Base-by-base conservation (phyloP, 2,888 invertebrate species). In the Parnassius orleans region DNA sequence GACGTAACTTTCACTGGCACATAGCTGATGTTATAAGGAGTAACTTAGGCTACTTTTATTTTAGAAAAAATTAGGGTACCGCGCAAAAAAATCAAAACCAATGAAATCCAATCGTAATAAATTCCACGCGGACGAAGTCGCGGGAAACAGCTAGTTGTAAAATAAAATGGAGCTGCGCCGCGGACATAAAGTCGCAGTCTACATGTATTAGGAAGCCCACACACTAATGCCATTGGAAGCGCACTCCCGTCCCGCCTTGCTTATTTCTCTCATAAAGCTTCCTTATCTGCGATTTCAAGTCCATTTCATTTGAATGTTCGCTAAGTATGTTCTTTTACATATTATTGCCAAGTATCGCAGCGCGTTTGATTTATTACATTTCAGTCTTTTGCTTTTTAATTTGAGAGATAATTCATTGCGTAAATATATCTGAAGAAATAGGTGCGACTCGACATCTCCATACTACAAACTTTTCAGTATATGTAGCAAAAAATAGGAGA, bases 281-380 rank as follows among this genome's bases (percentile, higher is more conserved):
- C 76, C 83, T 86, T 88, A 88, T 88, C 86, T 85, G 79, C 81
- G 83, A 87, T 86, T 87, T 89, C 86, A 81, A 81, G 82, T 83
- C 86, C 87, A 88, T 89, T 89, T 84, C 86, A 85, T 87, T 87
- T 88, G 87, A 87, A 63, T 59, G 63, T 59, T 59, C 63, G 62
- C 59, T 62, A 64, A 59, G 60, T 64, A 63, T 57, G 59, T 62
- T 58, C 51, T 61, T 53, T 51, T 53, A 46, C 60, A 50, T 53
- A 53, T 64, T 64, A 60, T 63, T 53, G 57, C 63, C 60, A 58
- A 66, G 54, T 66, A 60, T 57, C 58, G 46, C 42, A 19, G 12
- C 43, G 53, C 55, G 15, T 57, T 52, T 56, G 60, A 60, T 62
- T 56, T 54, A 50, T 54, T 14, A 42, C 52, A 15, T 41, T 15